Evolutionary conservation across 2,797 vertebrate genomes (phyloP).

Genomic region (Gambelia wislizenii): DNA sequence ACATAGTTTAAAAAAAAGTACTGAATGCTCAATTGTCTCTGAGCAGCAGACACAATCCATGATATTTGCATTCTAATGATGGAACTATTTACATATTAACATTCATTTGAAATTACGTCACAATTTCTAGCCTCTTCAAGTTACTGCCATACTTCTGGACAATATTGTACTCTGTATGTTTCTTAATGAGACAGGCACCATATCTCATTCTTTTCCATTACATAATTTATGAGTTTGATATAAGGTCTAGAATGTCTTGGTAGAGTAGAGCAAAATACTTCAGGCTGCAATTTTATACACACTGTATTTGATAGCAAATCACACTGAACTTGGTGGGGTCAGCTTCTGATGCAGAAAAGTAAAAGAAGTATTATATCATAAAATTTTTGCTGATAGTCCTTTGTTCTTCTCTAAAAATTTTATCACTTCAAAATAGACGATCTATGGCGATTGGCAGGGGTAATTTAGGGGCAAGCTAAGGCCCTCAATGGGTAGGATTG

Average conservation of each 20-base stretch:
- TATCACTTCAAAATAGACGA: no score
- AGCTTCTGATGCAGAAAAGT: neutral
- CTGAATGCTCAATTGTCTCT: neutral
- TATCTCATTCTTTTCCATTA: neutral
- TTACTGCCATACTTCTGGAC: neutral
- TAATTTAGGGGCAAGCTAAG: neutral
- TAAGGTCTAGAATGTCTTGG: neutral
- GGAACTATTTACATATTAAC: neutral
- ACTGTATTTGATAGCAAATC: neutral
- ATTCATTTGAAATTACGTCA: neutral
- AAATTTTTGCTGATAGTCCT: no score
- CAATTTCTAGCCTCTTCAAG: neutral
- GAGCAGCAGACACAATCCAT: fast-evolving
- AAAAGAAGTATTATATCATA: neutral
- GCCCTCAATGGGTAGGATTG: neutral
- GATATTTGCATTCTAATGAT: neutral
- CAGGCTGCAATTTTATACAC: neutral
- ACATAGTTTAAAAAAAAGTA: slow-evolving; percentile 15
- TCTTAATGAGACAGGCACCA: neutral
- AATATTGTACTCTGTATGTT: neutral
- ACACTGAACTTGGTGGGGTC: neutral
- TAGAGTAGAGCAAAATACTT: neutral
- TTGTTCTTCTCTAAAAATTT: no score
- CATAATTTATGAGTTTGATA: neutral
- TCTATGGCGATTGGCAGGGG: neutral